Evolutionary conservation across 1,140 invertebrate species (phyloP).

Genomic region (Sinella curviseta): DNA sequence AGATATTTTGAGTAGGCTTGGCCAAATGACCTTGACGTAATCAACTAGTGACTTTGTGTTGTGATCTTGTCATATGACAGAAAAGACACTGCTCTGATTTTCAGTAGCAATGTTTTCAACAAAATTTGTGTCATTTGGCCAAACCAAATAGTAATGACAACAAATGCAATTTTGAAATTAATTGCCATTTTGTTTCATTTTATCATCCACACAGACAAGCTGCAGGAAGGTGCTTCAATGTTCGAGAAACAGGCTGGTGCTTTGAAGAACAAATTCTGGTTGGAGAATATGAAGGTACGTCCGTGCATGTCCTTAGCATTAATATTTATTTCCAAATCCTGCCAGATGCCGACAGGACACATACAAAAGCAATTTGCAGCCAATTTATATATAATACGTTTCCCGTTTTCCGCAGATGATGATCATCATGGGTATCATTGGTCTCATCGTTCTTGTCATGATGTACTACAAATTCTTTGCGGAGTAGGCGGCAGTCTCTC

Average conservation of each 20-base stretch:
- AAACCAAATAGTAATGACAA: not conserved
- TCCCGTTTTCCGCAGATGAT: constrained; percentile 48
- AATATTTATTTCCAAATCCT: not conserved
- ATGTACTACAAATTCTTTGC: constrained; percentile 27
- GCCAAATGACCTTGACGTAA: too few relatives aligned
- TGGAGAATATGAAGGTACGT: constrained; percentile 65
- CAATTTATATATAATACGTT: not conserved
- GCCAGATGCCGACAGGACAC: not conserved
- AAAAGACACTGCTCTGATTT: too few relatives aligned
- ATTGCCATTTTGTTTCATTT: not conserved
- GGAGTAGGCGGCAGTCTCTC: too few relatives aligned
- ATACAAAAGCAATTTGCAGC: not conserved
- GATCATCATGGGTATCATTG: constrained; percentile 50
- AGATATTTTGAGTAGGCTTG: too few relatives aligned
- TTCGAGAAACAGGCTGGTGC: constrained; percentile 69
- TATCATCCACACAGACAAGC: constrained; percentile 55
- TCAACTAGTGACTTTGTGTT: too few relatives aligned
- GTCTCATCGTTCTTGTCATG: constrained; percentile 49
- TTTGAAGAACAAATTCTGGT: constrained; percentile 68
- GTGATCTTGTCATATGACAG: too few relatives aligned
- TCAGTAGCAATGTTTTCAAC: too few relatives aligned
- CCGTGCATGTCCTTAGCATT: too few relatives aligned
- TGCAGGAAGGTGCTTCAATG: constrained; percentile 67
- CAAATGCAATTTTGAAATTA: not conserved
- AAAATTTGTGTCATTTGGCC: too few relatives aligned